Evolutionary conservation across 2,888 invertebrate genomes (phyloP).

Genomic region (Polia nebulosa): DNA sequence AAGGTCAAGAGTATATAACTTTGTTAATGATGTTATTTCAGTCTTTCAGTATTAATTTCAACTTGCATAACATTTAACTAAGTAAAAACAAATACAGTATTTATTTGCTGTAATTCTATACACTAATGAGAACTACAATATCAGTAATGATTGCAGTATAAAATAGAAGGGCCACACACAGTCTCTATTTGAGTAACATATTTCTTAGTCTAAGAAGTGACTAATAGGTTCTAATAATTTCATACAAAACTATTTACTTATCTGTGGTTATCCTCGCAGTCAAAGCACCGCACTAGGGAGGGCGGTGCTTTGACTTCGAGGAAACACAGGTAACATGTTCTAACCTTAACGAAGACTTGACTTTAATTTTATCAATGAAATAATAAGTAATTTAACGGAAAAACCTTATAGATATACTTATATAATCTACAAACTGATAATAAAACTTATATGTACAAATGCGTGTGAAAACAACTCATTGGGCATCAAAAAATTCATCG

Average conservation of each 20-base stretch:
- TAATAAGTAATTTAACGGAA: no score
- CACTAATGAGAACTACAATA: slow-evolving; percentile 17
- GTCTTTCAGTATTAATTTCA: background rate
- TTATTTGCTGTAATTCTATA: slow-evolving; percentile 19
- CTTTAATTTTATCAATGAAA: background rate
- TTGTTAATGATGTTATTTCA: slow-evolving; percentile 12
- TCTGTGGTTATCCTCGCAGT: background rate
- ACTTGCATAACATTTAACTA: slow-evolving; percentile 18
- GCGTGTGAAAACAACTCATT: no score
- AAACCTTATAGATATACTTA: no score
- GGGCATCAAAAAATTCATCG: no score
- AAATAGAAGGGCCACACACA: slow-evolving; percentile 23
- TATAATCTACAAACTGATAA: no score
- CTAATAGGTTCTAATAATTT: slow-evolving; percentile 12
- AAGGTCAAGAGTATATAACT: background rate
- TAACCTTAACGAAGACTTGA: background rate
- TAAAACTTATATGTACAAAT: no score
- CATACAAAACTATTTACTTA: slow-evolving; percentile 1
- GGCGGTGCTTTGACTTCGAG: slow-evolving; percentile 15
- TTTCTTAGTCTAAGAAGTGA: slow-evolving; percentile 6
- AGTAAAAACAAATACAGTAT: slow-evolving; percentile 6
- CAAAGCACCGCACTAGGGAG: no score
- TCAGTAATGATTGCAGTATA: slow-evolving; percentile 9
- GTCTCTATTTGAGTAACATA: slow-evolving; percentile 8
- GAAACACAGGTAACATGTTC: background rate